Evolutionary conservation across 1,140 invertebrate genomes (phyloP).

Genomic region (Neodiprion pinetum): DNA sequence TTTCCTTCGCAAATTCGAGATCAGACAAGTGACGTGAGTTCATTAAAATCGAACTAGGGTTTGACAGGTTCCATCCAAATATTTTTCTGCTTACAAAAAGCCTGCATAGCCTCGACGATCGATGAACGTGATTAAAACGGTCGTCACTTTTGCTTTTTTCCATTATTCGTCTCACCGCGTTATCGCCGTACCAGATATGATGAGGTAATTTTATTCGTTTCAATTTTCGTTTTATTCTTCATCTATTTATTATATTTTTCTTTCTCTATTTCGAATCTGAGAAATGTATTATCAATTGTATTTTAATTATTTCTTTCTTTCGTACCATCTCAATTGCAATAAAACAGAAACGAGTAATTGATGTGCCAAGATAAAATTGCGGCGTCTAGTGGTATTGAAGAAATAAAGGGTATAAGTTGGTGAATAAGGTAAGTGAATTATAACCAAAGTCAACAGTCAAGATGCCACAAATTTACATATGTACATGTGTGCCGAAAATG

Average conservation of each 20-base stretch:
- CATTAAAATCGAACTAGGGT: not conserved
- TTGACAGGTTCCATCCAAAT: not conserved
- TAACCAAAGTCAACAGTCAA: not conserved
- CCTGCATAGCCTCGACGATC: too few relatives aligned
- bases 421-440: not conserved
- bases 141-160: not conserved
- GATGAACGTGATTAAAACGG: too few relatives aligned
- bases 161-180: not conserved
- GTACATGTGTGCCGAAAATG: not conserved
- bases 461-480: not conserved
- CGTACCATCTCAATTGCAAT: too few relatives aligned
- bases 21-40: not conserved
- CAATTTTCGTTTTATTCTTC: not conserved
- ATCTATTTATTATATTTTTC: not conserved
- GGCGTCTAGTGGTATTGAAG: too few relatives aligned
- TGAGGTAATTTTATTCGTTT: not conserved
- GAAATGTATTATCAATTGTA: not conserved
- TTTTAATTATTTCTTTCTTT: not conserved
- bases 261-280: not conserved
- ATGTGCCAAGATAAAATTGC: too few relatives aligned
- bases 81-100: not conserved
- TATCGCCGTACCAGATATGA: not conserved
- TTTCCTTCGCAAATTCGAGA: not conserved
- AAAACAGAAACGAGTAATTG: too few relatives aligned
- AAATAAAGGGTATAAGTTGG: not conserved